Conservation (phyloP, 2,797 vertebrate genomes). For the Bryconaethiops microstoma region DNA sequence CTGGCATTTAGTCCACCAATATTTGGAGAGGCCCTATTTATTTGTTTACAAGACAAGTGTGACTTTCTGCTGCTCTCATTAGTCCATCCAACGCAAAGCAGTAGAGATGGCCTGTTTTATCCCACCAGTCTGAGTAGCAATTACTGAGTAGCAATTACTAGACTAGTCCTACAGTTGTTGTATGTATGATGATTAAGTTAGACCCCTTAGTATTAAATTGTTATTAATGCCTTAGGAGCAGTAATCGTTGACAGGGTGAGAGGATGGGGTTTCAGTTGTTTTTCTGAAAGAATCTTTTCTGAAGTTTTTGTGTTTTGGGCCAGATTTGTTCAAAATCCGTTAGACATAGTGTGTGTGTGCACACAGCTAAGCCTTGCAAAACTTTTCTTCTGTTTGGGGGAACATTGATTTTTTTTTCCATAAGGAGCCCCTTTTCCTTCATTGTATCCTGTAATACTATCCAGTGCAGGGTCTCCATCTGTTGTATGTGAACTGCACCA, state of each 20-base stretch:
- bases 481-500: neutral
- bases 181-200: neutral
- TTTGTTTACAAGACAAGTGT: neutral
- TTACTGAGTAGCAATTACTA: too few relatives aligned
- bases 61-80: neutral
- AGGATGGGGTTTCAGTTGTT: neutral
- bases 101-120: too few relatives aligned
- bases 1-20: neutral
- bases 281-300: neutral
- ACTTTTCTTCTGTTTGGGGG: neutral
- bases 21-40: neutral
- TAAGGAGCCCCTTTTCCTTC: neutral
- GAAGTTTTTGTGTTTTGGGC: neutral
- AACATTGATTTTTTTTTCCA: neutral
- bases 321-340: neutral
- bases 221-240: neutral
- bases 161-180: neutral
- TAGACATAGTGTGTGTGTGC: neutral
- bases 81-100: neutral
- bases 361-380: neutral
- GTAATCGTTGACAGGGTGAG: too few relatives aligned
- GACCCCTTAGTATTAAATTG: neutral
- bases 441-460: slow-evolving; percentile 35
- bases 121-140: too few relatives aligned
- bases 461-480: neutral